Base-by-base conservation (phyloP, 2,113 vertebrate genomes). In the Gambusia affinis region DNA sequence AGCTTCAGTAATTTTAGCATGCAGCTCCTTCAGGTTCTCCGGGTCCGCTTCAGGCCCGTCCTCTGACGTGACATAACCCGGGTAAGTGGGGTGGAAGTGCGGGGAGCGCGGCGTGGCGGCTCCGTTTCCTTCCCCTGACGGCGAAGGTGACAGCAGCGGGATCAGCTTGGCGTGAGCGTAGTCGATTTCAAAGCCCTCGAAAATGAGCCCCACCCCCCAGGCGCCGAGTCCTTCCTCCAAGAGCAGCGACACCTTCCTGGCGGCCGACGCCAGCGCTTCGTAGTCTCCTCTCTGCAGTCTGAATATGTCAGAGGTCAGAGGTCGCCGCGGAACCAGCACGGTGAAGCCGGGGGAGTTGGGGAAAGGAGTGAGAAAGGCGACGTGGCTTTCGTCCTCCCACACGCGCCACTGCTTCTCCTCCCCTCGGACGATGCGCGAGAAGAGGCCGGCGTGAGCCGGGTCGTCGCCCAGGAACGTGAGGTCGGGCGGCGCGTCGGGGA, bases 171-270 rank as follows among this genome's bases (percentile, higher is more conserved):
- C 90, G 0, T 95, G 95, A 78, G 95, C 94, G 0, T 95, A 95
- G 76, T 95, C 93, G 2, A 95, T 92, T 82, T 95, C 95, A 81
- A 87, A 95, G 7, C 95, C 95, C 70, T 95, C 95, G 64, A 95
- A 95, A 44, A 95, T 93, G 2, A 95, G 90, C 5, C 91, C 94
- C 27, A 93, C 80, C 4, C 89, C 93, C 69, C 62, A 83, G 11
- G 92, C 87, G 0, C 85, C 91, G 30, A 95, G 64, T 0, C 80
- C 88, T 31, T 88, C 87, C 78, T 89, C 80, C 0, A 95, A 87
- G 5, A 95, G 87, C 15, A 8, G 28, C 0, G 94, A 84, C 12
- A 89, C 92, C 44, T 81, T 88, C 72, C 66, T 67, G 2, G 91
- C 30, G 0, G 93, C 93, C 77, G 91, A 75, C 51, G 85, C 87